Conservation (phyloP, 2,797 vertebrate genomes). For the Streptopelia turtur region DNA sequence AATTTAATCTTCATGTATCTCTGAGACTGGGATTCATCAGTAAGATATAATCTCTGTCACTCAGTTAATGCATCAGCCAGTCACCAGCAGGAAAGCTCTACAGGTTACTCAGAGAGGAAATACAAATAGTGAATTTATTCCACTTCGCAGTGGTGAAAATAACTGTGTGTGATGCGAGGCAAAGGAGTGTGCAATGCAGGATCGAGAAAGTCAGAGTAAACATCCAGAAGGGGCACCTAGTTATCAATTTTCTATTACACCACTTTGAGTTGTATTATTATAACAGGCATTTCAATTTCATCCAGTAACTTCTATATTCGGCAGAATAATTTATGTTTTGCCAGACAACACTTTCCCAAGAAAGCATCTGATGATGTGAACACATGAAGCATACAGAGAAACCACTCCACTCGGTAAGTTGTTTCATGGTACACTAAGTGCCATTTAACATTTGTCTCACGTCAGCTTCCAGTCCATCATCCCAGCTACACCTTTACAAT, state of each 20-base stretch:
- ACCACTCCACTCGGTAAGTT: not conserved
- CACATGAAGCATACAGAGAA: not conserved
- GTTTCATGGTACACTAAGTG: not conserved
- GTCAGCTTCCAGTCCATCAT: not conserved
- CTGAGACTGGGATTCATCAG: not conserved
- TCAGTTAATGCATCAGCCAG: not conserved
- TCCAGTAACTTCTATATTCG: not conserved
- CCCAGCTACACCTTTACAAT: not conserved
- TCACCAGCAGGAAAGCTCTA: not conserved
- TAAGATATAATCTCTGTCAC: not conserved
- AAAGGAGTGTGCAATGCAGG: not conserved
- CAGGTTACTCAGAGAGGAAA: not conserved
- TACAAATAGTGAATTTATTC: not conserved
- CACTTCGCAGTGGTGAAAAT: not conserved
- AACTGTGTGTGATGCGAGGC: not conserved
- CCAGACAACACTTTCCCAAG: not conserved
- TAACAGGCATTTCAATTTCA: not conserved
- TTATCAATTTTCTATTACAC: not conserved
- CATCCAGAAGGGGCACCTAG: not conserved
- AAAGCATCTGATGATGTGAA: not conserved
- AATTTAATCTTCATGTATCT: not conserved
- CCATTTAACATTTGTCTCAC: not conserved
- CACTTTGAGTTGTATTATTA: not conserved
- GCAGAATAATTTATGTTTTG: not conserved
- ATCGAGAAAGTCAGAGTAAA: not conserved